Evolutionary conservation across 1,140 invertebrate genomes (phyloP).

Genomic region (Leptinotarsa lineolata): DNA sequence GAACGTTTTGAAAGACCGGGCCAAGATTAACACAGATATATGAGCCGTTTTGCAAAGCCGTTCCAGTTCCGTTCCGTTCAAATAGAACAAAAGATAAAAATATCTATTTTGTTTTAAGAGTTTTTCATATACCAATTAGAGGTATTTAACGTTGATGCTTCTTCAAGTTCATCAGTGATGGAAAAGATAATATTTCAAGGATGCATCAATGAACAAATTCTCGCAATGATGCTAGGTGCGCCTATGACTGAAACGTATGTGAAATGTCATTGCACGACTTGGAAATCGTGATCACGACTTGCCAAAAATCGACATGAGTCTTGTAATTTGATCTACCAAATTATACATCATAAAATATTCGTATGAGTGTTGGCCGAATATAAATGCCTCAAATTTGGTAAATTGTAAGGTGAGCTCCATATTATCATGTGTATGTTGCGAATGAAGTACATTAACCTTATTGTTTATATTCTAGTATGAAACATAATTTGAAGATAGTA

Average conservation of each 20-base stretch:
- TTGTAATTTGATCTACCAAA: constrained; percentile 32
- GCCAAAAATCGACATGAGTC: constrained; percentile 20
- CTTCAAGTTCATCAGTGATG: no score
- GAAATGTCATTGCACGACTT: constrained; percentile 27
- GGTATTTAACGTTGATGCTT: no score
- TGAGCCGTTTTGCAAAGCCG: no score
- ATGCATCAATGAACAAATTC: no score
- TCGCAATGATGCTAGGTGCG: not conserved
- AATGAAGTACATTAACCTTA: not conserved
- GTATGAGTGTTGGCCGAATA: constrained; percentile 8
- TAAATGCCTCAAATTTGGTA: constrained; percentile 6
- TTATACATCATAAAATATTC: not conserved
- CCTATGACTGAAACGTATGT: not conserved
- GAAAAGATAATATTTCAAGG: no score
- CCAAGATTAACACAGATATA: no score
- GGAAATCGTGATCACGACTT: constrained; percentile 34
- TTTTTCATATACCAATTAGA: no score
- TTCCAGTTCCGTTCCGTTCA: no score
- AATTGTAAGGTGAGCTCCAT: constrained; percentile 7
- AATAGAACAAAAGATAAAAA: no score
- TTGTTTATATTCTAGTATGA: not conserved
- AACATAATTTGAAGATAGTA: not conserved
- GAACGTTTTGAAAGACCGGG: no score
- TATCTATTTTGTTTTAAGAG: no score
- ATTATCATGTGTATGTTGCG: not conserved